phyloP scores from a whole-genome alignment of 2,113 vertebrate species.

The Chloroceryle aenea region DNA sequence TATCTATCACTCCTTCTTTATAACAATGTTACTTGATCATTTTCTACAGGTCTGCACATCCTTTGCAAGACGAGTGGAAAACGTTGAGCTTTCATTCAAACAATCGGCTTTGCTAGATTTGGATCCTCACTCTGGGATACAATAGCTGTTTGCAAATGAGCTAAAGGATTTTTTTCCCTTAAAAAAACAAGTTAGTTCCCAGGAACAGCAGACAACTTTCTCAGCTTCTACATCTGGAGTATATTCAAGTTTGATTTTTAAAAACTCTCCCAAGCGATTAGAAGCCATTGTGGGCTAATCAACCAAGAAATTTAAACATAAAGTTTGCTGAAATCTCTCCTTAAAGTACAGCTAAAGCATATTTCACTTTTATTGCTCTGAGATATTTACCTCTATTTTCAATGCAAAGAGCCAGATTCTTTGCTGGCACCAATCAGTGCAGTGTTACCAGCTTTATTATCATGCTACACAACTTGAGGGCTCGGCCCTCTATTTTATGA shows the following conservation, averaged over 20 bases:
- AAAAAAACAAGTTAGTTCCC: neutral
- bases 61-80: slow-evolving; percentile 16
- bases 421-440: neutral
- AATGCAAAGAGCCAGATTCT: slow-evolving; percentile 7
- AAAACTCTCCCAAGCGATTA: slow-evolving; percentile 42
- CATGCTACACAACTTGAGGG: neutral
- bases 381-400: slow-evolving; percentile 29
- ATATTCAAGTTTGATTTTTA: slow-evolving; percentile 34
- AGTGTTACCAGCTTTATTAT: neutral
- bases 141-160: neutral
- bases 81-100: slow-evolving; percentile 8
- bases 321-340: slow-evolving; percentile 35
- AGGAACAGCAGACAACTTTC: neutral
- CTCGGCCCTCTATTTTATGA: slow-evolving; percentile 7
- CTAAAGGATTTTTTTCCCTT: neutral
- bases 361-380: slow-evolving; percentile 43
- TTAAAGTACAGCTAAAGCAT: slow-evolving; percentile 19
- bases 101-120: neutral
- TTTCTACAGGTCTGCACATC: slow-evolving; percentile 2
- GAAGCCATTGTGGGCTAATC: slow-evolving; percentile 59
- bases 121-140: neutral
- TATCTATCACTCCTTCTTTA: neutral
- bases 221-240: neutral
- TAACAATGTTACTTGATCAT: neutral
- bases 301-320: slow-evolving; percentile 65